These are phyloP conservation scores for Mechanitis messenoides DNA, from an alignment of 2,888 invertebrate genomes.

Conservation along the genomic window DNA sequence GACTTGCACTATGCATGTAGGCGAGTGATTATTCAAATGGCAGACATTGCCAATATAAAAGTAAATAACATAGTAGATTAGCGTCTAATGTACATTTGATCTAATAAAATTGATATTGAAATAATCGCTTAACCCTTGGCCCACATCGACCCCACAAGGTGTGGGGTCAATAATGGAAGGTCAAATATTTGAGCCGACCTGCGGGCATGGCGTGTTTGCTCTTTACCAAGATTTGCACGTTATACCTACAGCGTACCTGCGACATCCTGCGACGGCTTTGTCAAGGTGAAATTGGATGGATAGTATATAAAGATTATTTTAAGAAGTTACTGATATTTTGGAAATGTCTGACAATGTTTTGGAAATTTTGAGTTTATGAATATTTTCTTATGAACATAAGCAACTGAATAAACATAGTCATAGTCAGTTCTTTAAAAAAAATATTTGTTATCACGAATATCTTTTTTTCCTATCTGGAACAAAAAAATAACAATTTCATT, in stretches of 20 bases:
- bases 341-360: too few relatives aligned
- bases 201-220: conserved; percentile 53
- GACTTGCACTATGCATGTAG: not conserved
- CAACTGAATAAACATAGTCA: too few relatives aligned
- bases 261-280: conserved; percentile 4
- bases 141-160: conserved; percentile 38
- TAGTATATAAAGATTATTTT: not conserved
- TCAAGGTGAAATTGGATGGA: not conserved
- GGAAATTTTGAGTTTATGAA: too few relatives aligned
- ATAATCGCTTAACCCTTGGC: conserved; percentile 19
- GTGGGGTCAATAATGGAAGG: conserved; percentile 63
- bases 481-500: conserved; percentile 9
- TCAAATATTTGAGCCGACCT: conserved; percentile 62
- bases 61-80: not conserved
- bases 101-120: conserved; percentile 11
- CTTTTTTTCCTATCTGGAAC: not conserved
- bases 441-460: not conserved
- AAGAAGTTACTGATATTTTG: too few relatives aligned
- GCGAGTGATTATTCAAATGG: not conserved
- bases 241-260: conserved; percentile 16
- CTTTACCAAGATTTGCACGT: conserved; percentile 35
- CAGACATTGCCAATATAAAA: not conserved
- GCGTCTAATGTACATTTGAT: not conserved
- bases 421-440: too few relatives aligned
- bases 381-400: too few relatives aligned